Percentiles rank a stretch among this genome's conserved stretches.
Conservation (phyloP, 37 sponge, comb jelly and placozoan species). For the Amphimedon queenslandica region DNA sequence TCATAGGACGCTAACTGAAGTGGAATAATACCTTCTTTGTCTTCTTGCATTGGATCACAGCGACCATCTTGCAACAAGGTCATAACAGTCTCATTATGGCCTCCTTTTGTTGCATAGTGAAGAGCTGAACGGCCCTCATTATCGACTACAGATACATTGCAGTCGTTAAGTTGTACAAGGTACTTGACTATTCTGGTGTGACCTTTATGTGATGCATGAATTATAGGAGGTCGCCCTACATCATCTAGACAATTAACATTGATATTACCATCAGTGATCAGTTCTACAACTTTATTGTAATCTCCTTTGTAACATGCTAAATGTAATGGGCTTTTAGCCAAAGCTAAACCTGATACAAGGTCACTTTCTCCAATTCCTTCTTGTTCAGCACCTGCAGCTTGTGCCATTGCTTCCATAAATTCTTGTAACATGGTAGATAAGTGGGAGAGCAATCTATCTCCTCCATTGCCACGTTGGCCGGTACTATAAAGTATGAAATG, state of each 20-base stretch:
- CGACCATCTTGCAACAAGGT: conserved; percentile 28
- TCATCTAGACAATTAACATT: conserved; percentile 27
- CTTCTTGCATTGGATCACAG: conserved; percentile 11
- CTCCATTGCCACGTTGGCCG: too few relatives aligned
- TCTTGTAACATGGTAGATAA: too few relatives aligned
- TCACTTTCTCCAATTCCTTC: background rate
- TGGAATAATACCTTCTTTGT: conserved; percentile 16
- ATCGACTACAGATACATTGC: conserved; percentile 16
- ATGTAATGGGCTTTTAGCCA: conserved; percentile 11
- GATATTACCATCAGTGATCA: conserved; percentile 7
- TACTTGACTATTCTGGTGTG: conserved; percentile 30
- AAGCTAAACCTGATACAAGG: background rate
- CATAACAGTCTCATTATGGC: conserved; percentile 12
- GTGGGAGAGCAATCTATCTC: too few relatives aligned
- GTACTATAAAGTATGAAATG: too few relatives aligned
- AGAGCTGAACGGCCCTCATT: conserved; percentile 26
- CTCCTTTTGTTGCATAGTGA: conserved; percentile 32
- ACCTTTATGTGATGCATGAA: conserved; percentile 18
- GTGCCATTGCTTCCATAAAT: too few relatives aligned
- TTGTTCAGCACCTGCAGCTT: too few relatives aligned
- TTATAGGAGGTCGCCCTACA: conserved; percentile 21
- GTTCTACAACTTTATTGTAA: conserved; percentile 13
- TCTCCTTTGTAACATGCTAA: conserved; percentile 20
- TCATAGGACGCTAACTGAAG: conserved; percentile 23
- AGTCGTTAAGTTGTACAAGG: conserved; percentile 29